Conservation (phyloP, 2,113 vertebrate genomes). For the Eublepharis macularius region DNA sequence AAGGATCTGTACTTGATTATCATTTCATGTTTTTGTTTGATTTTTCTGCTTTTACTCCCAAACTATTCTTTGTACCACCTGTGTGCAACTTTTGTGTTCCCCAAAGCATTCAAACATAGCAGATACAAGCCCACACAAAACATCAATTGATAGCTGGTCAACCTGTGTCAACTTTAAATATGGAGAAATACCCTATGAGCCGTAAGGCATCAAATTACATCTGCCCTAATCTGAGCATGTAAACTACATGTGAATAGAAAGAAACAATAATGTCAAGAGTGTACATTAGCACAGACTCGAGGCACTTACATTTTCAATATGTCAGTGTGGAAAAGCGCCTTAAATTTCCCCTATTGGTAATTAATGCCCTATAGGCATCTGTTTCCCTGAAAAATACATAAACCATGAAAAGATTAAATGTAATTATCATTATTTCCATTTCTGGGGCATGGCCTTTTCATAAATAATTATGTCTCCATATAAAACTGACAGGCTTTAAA, state of each 20-base stretch:
- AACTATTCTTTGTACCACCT: background rate
- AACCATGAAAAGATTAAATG: constrained; percentile 67
- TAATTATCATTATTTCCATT: constrained; percentile 77
- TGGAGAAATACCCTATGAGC: too few relatives aligned
- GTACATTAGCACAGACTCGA: background rate
- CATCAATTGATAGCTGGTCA: too few relatives aligned
- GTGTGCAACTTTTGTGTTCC: background rate
- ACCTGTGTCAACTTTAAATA: background rate
- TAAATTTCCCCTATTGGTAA: constrained; percentile 46
- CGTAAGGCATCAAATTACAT: background rate
- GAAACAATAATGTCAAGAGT: background rate
- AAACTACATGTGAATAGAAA: background rate
- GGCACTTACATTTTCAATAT: constrained; percentile 15
- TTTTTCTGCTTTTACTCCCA: background rate
- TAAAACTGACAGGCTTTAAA: constrained; percentile 64
- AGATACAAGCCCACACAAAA: background rate
- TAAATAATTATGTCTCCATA: constrained; percentile 71
- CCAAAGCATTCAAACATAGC: background rate
- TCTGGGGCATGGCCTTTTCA: constrained; percentile 73
- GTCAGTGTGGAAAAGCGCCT: constrained; percentile 15
- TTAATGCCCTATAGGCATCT: constrained; percentile 63
- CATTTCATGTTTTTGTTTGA: too few relatives aligned
- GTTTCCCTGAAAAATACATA: constrained; percentile 56
- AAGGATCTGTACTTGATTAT: too few relatives aligned
- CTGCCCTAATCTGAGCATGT: background rate